phyloP scores from a whole-genome alignment of 1,140 invertebrate genomes.

The Drosophila sp. region DNA sequence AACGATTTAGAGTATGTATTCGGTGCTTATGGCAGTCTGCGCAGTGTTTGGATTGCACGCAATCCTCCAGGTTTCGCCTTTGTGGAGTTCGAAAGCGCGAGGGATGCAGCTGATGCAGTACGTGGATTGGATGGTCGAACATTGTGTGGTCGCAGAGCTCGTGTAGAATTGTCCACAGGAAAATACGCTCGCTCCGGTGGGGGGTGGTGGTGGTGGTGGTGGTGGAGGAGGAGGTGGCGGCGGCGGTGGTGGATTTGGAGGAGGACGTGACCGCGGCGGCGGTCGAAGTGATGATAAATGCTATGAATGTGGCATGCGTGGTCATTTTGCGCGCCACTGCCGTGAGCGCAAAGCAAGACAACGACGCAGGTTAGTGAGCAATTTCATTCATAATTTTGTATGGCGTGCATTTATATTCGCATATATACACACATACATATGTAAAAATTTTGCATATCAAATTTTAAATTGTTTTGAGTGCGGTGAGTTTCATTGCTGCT shows the following conservation, averaged over 20 bases:
- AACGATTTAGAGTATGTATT: slow-evolving; percentile 97
- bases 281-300: slow-evolving; percentile 89
- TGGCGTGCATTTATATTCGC: slow-evolving; percentile 32
- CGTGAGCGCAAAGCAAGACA: slow-evolving; percentile 83
- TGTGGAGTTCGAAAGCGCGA: slow-evolving; percentile 95
- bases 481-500: slow-evolving; percentile 38
- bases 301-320: slow-evolving; percentile 96
- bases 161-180: slow-evolving; percentile 96
- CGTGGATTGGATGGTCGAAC: slow-evolving; percentile 89
- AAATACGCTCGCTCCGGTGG: slow-evolving; percentile 89
- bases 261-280: slow-evolving; percentile 89
- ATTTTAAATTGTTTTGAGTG: slow-evolving; percentile 62
- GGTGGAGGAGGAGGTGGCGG: slow-evolving; percentile 85
- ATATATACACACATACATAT: slow-evolving; percentile 24
- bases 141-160: slow-evolving; percentile 94
- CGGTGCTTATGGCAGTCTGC: slow-evolving; percentile 95
- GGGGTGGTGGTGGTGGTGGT: slow-evolving; percentile 85
- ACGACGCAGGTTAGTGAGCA: slow-evolving; percentile 71
- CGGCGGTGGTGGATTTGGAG: slow-evolving; percentile 90
- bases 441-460: slow-evolving; percentile 41
- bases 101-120: slow-evolving; percentile 97
- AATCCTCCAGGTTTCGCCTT: slow-evolving; percentile 98
- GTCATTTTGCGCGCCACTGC: slow-evolving; percentile 96
- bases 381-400: slow-evolving; percentile 70
- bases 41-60: slow-evolving; percentile 97